Base-by-base conservation (phyloP, 2,888 invertebrate genomes). In the Caenorhabditis imperialis region DNA sequence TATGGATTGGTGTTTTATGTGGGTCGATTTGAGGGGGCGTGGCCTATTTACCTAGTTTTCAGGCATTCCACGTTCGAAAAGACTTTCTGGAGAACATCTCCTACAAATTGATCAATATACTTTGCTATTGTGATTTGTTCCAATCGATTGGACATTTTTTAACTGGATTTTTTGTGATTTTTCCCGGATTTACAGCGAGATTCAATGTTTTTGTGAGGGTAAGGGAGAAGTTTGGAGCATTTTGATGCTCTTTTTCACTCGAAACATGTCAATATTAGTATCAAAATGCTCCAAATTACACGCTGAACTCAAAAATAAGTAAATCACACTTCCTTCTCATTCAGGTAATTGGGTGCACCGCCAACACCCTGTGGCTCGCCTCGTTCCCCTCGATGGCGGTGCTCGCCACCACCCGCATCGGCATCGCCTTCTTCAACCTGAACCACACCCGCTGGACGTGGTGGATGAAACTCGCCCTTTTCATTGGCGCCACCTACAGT, bases 1-100 rank as follows among this genome's bases (percentile, higher is more conserved):
- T 30, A 30, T 10, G 6, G 7, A 30, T 30, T 30, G 30, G 30
- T 30, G 6, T 30, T 69, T 33, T 60, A 69, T 60, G 60, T 69
- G 18, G 60, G 54, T 22, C 14, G 40, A n/a, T n/a, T n/a, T n/a
- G n/a, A n/a, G n/a, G n/a, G n/a, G n/a, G n/a, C n/a, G 12, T 35
- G 8, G 8, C 37, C n/a, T n/a, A n/a, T n/a, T n/a, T n/a, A n/a
- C n/a, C n/a, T n/a, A n/a, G n/a, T 22, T 58, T 58, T 25, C 38
- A 74, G 74, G 60, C 67, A 8, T 35, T 74, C 0, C 65, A 70
- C 35, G 50, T 51, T 5, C 16, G 50, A 35, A 60, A 42, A 5
- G 75, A 75, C 18, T 60, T 71, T 12, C 58, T 55, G 0, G 45
- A 48, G 16, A 75, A 70, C 18, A 45, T 60, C 14, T 63, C 70